Evolutionary conservation across 2,113 vertebrate genomes (phyloP).

Genomic region (Carlito syrichta): DNA sequence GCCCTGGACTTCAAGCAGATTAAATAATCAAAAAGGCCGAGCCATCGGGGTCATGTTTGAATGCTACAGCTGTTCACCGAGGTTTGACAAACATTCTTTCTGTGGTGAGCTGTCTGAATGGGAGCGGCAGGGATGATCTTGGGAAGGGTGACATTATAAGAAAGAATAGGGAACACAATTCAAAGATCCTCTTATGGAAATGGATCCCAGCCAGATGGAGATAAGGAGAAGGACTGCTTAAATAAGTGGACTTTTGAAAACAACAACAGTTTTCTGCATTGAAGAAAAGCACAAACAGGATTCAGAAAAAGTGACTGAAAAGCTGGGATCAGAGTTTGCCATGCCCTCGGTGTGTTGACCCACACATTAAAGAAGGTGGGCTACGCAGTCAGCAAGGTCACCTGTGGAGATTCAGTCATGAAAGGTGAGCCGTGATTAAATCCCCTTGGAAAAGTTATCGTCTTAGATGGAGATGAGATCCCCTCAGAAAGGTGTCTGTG

Average conservation of each 20-base stretch:
- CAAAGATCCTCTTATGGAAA: slow-evolving; percentile 31
- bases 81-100: slow-evolving; percentile 83
- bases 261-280: neutral
- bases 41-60: slow-evolving; percentile 85
- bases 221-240: slow-evolving; percentile 38
- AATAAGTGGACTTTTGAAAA: slow-evolving; percentile 52
- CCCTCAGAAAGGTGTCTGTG: neutral
- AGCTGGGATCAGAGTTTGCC: neutral
- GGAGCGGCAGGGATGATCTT: slow-evolving; percentile 68
- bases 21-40: slow-evolving; percentile 82
- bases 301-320: neutral
- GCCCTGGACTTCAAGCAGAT: slow-evolving; percentile 85
- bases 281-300: slow-evolving; percentile 37
- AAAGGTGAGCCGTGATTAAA: slow-evolving; percentile 81
- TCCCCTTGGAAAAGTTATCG: neutral
- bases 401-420: slow-evolving; percentile 76
- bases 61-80: slow-evolving; percentile 88
- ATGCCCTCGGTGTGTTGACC: neutral
- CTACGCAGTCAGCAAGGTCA: slow-evolving; percentile 23
- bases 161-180: slow-evolving; percentile 31
- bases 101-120: slow-evolving; percentile 73
- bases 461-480: neutral
- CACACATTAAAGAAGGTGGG: slow-evolving; percentile 50
- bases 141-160: slow-evolving; percentile 35
- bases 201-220: slow-evolving; percentile 48